A percentile compares a stretch with the other conserved stretches of the same genome.
Evolutionary conservation across 2,888 invertebrate genomes (phyloP).

Genomic region (Lepeophtheirus nordmannii): DNA sequence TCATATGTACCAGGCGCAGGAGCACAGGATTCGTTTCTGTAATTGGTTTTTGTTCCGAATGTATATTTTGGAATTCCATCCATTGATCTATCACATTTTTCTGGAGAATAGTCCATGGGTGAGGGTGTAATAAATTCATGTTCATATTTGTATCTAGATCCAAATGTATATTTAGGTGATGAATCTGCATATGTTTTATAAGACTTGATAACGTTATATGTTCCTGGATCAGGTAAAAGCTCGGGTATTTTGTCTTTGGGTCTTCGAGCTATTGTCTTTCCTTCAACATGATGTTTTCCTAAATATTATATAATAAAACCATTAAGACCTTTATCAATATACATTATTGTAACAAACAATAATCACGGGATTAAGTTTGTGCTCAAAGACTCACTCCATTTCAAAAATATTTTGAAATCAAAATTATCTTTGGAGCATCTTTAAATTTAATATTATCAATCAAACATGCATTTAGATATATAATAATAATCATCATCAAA

Average conservation of each 20-base stretch:
- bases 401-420: neutral
- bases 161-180: conserved; percentile 4
- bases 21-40: neutral
- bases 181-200: neutral
- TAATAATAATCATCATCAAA: too few species aligned
- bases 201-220: neutral
- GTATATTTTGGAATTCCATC: conserved; percentile 4
- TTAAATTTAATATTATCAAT: too few species aligned
- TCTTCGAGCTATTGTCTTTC: conserved; percentile 16
- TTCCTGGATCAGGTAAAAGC: conserved; percentile 13
- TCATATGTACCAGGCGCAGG: conserved; percentile 23
- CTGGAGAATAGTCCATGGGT: conserved; percentile 65
- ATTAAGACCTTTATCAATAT: neutral
- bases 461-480: neutral
- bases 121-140: conserved; percentile 45
- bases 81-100: conserved; percentile 43
- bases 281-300: conserved; percentile 17
- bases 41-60: conserved; percentile 9
- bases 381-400: neutral
- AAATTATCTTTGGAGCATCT: neutral
- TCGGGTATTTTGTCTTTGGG: conserved; percentile 9
- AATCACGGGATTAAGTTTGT: neutral
- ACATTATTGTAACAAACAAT: neutral
- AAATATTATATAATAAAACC: conserved; percentile 1
- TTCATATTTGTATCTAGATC: neutral